Base-by-base conservation (phyloP, 2,797 vertebrate species). In the Catostomus latipinnis region DNA sequence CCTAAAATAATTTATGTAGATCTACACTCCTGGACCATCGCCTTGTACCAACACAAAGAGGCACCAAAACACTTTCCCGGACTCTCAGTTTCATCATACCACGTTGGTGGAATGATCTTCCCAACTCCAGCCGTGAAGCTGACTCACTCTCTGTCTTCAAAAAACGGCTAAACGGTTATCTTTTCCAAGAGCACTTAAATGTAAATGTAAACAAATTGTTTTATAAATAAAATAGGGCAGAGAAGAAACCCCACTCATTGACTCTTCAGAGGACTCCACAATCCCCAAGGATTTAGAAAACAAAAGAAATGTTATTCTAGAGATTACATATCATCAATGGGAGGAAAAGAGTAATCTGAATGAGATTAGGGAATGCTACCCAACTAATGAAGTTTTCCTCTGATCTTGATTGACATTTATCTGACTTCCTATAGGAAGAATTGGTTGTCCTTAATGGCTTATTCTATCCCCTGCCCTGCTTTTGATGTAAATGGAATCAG, bases 361-460 rank as follows among this genome's bases (percentile, higher is more conserved):
- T 70, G 76, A 56, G 54, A 88, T 91, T 87, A 82, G 83, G 13
- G 72, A 70, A 85, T 50, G 85, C 80, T 86, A 78, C 46, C 74
- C 69, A 65, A 80, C 14, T 85, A 85, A 82, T 85, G 6, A 80
- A 0, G 2, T 46, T 14, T 49, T 70, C 10, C 57, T 70, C 67
- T 45, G 48, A 70, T 78, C 76, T 70, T 78, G 48, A 70, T 18
- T 78, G 63, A 14, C 63, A 58, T 68, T 76, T 68, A 67, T 68
- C 63, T 50, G 66, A 61, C 12, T 61, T 69, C 62, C 12, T 9
- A 8, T 3, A 57, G 53, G 12, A 76, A 48, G 50, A 8, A 45
- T 57, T 52, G 56, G 2, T 14, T 48, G 11, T 13, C 52, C 8
- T 34, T 57, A 56, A 12, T 13, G 34, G 73, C 10, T 54, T 16